A percentile compares a stretch with the other conserved stretches of the same genome.
phyloP scores from a whole-genome alignment of 2,113 vertebrate species.

The Perca schrenkii region DNA sequence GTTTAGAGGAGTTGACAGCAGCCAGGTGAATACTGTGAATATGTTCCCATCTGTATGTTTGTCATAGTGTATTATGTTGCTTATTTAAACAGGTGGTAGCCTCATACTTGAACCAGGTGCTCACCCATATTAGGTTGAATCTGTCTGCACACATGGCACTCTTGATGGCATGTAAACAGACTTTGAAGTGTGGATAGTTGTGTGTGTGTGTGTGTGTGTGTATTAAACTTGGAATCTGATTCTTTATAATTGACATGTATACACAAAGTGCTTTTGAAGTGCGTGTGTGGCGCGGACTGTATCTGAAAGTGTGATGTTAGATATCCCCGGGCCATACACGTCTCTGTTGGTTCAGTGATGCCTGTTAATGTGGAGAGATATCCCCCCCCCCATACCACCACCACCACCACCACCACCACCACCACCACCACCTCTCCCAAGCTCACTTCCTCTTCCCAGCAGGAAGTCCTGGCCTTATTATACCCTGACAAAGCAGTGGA shows the following conservation, averaged over 20 bases:
- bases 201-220: conserved; percentile 23
- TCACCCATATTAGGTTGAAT: conserved; percentile 31
- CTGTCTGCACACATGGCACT: conserved; percentile 35
- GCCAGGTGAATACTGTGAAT: conserved; percentile 24
- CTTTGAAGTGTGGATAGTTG: conserved; percentile 51
- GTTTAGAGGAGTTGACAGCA: neutral
- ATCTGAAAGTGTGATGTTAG: conserved; percentile 61
- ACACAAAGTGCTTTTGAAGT: conserved; percentile 67
- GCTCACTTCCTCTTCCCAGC: conserved; percentile 48
- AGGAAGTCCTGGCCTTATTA: conserved; percentile 61
- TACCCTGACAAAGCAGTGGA: conserved; percentile 39
- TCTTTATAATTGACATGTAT: conserved; percentile 64
- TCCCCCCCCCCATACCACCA: neutral
- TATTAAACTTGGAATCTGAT: conserved; percentile 60
- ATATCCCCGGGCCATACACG: conserved; percentile 27
- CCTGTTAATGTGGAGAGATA: conserved; percentile 51
- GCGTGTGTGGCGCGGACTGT: conserved; percentile 43
- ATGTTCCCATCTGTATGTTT: conserved; percentile 16
- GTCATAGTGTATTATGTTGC: conserved; percentile 33
- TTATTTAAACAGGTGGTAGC: conserved; percentile 70
- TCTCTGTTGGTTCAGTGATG: conserved; percentile 41
- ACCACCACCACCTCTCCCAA: neutral
- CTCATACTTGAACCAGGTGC: conserved; percentile 45
- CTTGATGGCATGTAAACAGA: conserved; percentile 55
- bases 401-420: neutral